Conservation (phyloP, 2,113 vertebrate genomes). For the Hystrix cristata region DNA sequence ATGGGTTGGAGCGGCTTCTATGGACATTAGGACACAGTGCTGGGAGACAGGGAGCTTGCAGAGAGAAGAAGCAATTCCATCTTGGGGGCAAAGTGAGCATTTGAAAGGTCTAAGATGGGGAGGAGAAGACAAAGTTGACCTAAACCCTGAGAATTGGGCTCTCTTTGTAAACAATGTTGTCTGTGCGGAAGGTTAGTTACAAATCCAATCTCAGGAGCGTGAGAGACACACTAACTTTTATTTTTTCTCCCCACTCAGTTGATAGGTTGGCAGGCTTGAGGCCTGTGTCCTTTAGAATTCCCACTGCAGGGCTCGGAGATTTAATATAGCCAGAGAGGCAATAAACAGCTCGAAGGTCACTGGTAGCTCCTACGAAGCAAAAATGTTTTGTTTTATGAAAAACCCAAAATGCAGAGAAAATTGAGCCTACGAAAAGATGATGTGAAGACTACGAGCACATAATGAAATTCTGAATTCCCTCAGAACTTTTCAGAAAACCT, state of each 20-base stretch:
- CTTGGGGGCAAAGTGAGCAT: not conserved
- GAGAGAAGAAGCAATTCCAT: not conserved
- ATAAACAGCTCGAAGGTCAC: conserved; percentile 42
- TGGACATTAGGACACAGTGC: not conserved
- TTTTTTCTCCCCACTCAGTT: conserved; percentile 32
- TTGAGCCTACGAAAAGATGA: not conserved
- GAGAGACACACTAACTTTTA: not conserved
- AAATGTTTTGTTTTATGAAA: conserved; percentile 70
- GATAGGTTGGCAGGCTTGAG: conserved; percentile 75
- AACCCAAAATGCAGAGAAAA: conserved; percentile 53
- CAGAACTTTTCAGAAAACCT: not conserved
- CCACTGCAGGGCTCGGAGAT: not conserved
- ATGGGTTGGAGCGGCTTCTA: not conserved
- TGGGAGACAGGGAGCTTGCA: not conserved
- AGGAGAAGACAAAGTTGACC: not conserved
- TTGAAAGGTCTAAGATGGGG: not conserved
- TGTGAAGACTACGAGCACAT: not conserved
- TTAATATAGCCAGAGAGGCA: conserved; percentile 61
- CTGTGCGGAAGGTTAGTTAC: not conserved
- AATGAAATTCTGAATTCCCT: conserved; percentile 5
- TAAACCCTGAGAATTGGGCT: not conserved
- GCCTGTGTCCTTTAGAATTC: conserved; percentile 75
- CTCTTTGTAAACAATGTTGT: not conserved
- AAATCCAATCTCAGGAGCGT: not conserved
- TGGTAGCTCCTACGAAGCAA: not conserved